A percentile compares a stretch with the other conserved stretches of the same genome.
phyloP scores from a whole-genome alignment of 2,797 vertebrate species.

The Pangasius mekongensis region DNA sequence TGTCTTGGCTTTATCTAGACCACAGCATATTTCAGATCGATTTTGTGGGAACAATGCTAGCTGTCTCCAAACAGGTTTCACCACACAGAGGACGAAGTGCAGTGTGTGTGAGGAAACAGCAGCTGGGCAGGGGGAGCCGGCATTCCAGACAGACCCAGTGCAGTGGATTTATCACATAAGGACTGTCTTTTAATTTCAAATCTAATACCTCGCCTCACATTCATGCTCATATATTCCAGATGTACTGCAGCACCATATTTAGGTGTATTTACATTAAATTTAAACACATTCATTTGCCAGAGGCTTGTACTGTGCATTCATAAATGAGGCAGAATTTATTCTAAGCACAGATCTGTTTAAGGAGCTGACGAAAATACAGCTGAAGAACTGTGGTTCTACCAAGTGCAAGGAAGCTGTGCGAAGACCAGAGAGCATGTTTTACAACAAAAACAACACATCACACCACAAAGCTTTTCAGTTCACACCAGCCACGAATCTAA shows the following conservation, averaged over 20 bases:
- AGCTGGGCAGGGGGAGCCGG: background rate
- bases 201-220: background rate
- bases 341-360: background rate
- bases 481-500: background rate
- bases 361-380: background rate
- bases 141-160: background rate
- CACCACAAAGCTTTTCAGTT: background rate
- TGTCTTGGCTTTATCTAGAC: constrained; percentile 55
- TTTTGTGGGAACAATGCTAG: constrained; percentile 44
- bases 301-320: background rate
- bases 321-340: constrained; percentile 12
- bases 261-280: background rate
- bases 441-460: constrained; percentile 21
- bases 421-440: constrained; percentile 8
- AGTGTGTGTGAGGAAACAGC: background rate
- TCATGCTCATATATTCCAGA: background rate
- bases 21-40: constrained; percentile 52
- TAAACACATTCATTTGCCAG: background rate
- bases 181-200: background rate
- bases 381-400: background rate
- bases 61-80: constrained; percentile 36
- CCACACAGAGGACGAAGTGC: constrained; percentile 15
- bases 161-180: background rate
- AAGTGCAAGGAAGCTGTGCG: background rate
- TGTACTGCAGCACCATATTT: background rate